Conservation (phyloP, 2,888 invertebrate genomes). For the Crematogaster levior region DNA sequence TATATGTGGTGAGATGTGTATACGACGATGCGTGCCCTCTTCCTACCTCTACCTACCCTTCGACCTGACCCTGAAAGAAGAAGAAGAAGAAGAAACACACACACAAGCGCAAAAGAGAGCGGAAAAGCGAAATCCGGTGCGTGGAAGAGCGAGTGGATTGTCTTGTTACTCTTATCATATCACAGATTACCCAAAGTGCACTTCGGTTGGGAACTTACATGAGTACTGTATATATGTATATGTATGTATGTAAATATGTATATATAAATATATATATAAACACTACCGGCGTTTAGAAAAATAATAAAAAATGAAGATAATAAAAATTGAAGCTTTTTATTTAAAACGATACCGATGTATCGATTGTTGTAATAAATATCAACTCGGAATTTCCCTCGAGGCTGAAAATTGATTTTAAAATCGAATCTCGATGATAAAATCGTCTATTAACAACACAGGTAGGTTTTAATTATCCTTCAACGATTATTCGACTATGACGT, state of each 20-base stretch:
- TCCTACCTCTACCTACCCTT: not conserved
- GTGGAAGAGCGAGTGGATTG: conserved; percentile 61
- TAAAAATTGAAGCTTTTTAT: not conserved
- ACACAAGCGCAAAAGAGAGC: conserved; percentile 55
- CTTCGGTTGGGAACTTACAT: conserved; percentile 67
- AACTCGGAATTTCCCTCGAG: not conserved
- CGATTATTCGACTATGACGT: not conserved
- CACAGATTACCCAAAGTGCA: conserved; percentile 84
- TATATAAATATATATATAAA: not conserved
- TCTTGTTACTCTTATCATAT: conserved; percentile 78
- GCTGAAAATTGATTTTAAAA: not conserved
- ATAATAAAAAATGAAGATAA: not conserved
- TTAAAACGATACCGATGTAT: not conserved
- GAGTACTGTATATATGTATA: not conserved
- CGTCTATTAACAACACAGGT: not conserved
- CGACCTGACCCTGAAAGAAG: not conserved
- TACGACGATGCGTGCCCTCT: conserved; percentile 8
- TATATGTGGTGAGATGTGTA: not conserved
- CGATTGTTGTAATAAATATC: not conserved
- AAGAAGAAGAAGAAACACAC: conserved; percentile 49
- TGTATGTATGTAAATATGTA: not conserved
- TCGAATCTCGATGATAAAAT: conserved; percentile 12
- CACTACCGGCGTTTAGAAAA: conserved; percentile 12
- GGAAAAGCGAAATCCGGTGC: conserved; percentile 65
- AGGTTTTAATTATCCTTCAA: not conserved